Base-by-base conservation (phyloP, 2,888 invertebrate species). In the Nebria salina region DNA sequence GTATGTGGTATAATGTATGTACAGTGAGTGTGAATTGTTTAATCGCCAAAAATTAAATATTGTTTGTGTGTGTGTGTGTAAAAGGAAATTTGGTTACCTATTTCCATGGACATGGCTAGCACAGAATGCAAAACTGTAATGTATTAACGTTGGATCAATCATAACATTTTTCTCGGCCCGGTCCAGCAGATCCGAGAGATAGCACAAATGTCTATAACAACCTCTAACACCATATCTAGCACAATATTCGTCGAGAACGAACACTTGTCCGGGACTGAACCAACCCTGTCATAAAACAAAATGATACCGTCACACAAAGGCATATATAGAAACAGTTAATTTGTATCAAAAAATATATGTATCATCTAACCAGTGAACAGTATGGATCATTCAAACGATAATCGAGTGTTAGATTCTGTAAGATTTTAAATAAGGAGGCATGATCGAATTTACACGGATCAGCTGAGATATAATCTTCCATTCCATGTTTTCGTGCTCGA, bases 391-490 rank as follows among this genome's bases (percentile, higher is more conserved):
- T 96, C 83, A 99, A 92, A 86, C 99, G 93, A 90, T 97, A 99
- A 88, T 98, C 98, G 85, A 99, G 91, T 0, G 98, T 97, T 83
- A 97, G 91, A 79, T 96, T 96, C 90, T 99, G 99, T 78, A 99
- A 92, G 83, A 94, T 92, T 88, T 95, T 95, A 90, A 99, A 99
- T 81, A 98, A 90, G 84, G 94, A 93, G 82, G 98, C 97, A 88
- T 99, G 99, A 87, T 98, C 97, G 89, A 97, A 98, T 89, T 95
- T 96, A 89, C 98, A 98, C 0, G 99, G 98, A 90, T 99, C 98
- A n/a, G 98, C 98, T 87, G 97, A 97, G 85, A 99, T 99, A 89
- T 96, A 98, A 90, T 99, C 99, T 88, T 99, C 99, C 97, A 99
- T 97, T 72, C 99, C 99, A 88, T 99, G 99, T 88, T 99, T 99